phyloP scores from a whole-genome alignment of 2,888 invertebrate species.

The Antheraea assamensis region DNA sequence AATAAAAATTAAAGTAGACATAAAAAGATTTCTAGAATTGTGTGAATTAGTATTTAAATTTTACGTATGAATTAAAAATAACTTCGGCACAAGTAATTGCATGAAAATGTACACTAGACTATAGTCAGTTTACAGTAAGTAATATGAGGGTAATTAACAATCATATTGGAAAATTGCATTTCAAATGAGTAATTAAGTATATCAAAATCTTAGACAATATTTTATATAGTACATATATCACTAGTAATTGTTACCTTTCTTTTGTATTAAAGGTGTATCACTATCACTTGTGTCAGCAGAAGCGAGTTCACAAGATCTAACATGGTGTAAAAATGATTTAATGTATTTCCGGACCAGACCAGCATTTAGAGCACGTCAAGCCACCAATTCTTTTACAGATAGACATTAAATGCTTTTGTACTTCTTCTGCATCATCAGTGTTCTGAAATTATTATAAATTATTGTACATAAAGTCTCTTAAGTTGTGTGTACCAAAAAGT shows the following conservation, averaged over 20 bases:
- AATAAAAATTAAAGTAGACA: background rate
- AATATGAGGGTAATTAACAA: too few relatives aligned
- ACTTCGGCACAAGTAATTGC: background rate
- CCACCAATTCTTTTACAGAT: conserved; percentile 35
- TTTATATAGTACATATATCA: background rate
- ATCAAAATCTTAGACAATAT: background rate
- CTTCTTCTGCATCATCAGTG: conserved; percentile 28
- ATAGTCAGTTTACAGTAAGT: background rate
- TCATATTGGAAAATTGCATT: background rate
- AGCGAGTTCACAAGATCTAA: conserved; percentile 23
- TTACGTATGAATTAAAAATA: background rate
- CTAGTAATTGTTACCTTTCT: background rate
- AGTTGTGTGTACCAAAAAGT: background rate
- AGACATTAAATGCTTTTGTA: conserved; percentile 34
- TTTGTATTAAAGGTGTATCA: background rate
- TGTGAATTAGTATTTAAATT: background rate
- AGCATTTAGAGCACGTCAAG: conserved; percentile 43
- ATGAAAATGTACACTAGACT: background rate
- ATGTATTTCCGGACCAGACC: conserved; percentile 31
- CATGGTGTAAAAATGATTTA: conserved; percentile 29
- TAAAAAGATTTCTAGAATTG: background rate
- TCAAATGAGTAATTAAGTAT: background rate
- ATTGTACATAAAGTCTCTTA: background rate
- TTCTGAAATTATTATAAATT: conserved; percentile 18
- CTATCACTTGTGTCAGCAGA: background rate